Base-by-base conservation (phyloP, 2,113 vertebrate genomes). In the Chamaetylas fuelleborni region DNA sequence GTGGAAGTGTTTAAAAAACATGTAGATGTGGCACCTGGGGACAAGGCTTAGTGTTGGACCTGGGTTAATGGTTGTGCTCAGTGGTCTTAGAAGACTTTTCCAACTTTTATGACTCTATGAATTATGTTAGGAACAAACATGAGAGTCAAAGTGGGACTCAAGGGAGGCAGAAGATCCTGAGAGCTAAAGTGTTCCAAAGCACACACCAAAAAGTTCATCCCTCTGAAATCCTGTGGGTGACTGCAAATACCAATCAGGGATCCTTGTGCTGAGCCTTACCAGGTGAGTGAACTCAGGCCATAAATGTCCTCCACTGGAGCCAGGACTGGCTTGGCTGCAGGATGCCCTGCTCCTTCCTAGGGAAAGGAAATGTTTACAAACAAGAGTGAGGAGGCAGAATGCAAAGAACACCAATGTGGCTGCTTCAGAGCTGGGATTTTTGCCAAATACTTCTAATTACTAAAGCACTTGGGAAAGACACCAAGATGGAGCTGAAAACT, bases 201-300 rank as follows among this genome's bases (percentile, higher is more conserved):
- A 43, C 33, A 25, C 36, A 1, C 9, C 2, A 42, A 50, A 40
- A 61, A 57, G 26, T n/a, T 62, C 7, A 9, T 24, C 36, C 66
- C 74, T 50, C 45, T 48, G 53, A 48, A 70, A 50, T 29, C 0
- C 0, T 28, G 29, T 15, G 38, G 28, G 29, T 36, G n/a, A 9
- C 45, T 28, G 57, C 62, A 56, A 72, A 56, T 25, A 24, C 34
- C 42, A 34, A 4, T 20, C 33, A 28, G 40, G 42, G 34, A 11
- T 8, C 2, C 19, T 8, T 43, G 92, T 69, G 87, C 58, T 47
- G 14, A 12, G 36, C 91, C 91, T 98, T 95, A 98, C 98, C 96
- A 93, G 81, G 88, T 92, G 54, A 95, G 71, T 36, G 73, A 86
- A 8, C 87, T 95, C 56, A 81, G 81, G 61, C 91, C 94, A 76